These are phyloP conservation scores for Drosophila murphyi DNA, from an alignment of 1,140 invertebrate species.

Conservation along the genomic window DNA sequence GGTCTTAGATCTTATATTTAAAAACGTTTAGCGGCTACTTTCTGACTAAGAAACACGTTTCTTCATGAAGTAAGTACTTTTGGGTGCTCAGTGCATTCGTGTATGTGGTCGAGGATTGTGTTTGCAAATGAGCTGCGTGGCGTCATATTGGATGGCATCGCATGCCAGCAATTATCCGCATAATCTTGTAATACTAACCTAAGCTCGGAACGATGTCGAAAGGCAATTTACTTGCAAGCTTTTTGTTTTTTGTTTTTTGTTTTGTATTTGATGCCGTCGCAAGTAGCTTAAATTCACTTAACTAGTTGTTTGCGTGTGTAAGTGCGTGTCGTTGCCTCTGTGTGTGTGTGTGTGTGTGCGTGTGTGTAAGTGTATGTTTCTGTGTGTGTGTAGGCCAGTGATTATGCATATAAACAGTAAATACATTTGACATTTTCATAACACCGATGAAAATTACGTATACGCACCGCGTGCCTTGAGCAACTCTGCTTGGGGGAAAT, in stretches of 20 bases:
- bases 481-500: neutral
- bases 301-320: constrained; percentile 44
- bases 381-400: neutral
- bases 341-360: constrained; percentile 1
- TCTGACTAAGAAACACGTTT: too few relatives aligned
- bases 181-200: constrained; percentile 80
- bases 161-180: constrained; percentile 77
- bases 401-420: constrained; percentile 40
- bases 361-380: neutral
- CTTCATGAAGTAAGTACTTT: too few relatives aligned
- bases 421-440: constrained; percentile 37
- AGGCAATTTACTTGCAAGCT: constrained; percentile 60
- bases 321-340: constrained; percentile 3
- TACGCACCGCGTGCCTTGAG: constrained; percentile 24
- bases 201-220: constrained; percentile 48
- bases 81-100: neutral
- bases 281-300: constrained; percentile 72
- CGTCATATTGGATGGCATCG: constrained; percentile 73
- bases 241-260: constrained; percentile 9
- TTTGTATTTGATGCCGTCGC: neutral
- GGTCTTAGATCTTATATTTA: neutral
- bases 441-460: constrained; percentile 30
- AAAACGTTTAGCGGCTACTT: too few relatives aligned
- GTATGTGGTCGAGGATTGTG: constrained; percentile 13
- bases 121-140: constrained; percentile 39